phyloP scores from a whole-genome alignment of 2,888 invertebrate genomes.

The Pecten maximus region DNA sequence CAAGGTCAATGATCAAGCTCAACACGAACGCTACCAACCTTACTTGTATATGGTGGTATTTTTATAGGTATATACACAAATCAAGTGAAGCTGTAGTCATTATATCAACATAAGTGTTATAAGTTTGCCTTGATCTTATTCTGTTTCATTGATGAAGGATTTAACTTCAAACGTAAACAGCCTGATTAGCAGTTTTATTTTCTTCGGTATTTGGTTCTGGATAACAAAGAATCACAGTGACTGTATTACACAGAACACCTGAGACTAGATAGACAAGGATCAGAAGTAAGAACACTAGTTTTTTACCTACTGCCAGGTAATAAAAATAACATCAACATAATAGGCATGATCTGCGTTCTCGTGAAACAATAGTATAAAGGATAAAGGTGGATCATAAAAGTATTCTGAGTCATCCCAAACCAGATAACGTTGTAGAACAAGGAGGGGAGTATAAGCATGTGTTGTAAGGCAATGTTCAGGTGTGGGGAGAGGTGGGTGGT shows the following conservation, averaged over 20 bases:
- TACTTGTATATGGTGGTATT: background rate
- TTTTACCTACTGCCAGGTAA: background rate
- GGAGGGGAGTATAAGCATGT: background rate
- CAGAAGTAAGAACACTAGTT: background rate
- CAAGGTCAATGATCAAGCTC: background rate
- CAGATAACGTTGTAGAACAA: background rate
- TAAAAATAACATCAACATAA: conserved; percentile 21
- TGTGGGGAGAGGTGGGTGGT: background rate
- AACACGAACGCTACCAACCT: background rate
- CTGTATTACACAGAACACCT: background rate
- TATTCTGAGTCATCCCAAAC: background rate
- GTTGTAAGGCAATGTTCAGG: background rate
- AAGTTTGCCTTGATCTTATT: background rate
- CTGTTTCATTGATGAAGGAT: background rate
- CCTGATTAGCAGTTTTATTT: conserved; percentile 6
- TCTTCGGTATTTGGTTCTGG: background rate
- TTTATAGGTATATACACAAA: background rate
- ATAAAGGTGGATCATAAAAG: background rate
- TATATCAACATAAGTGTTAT: background rate
- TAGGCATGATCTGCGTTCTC: conserved; percentile 12
- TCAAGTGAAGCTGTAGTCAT: background rate
- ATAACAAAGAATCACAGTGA: background rate
- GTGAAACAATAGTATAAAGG: background rate
- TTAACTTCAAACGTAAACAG: background rate
- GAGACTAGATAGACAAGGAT: background rate